Evolutionary conservation across 2,797 vertebrate genomes (phyloP).

Genomic region (Danio albolineatus): DNA sequence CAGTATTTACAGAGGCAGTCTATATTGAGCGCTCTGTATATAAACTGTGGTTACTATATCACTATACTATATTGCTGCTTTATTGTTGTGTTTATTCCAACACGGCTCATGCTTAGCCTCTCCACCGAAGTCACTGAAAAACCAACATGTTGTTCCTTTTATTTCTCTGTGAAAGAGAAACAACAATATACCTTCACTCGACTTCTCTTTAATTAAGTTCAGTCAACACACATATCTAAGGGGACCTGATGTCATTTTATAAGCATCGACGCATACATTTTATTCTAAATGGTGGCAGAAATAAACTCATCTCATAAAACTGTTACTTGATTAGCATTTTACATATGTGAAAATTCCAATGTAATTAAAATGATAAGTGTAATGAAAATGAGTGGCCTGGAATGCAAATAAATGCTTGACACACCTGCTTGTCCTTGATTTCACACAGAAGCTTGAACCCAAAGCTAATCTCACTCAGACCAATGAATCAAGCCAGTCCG

Average conservation of each 20-base stretch:
- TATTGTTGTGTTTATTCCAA: conserved; percentile 11
- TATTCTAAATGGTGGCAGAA: background rate
- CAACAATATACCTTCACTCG: background rate
- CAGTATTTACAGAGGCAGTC: background rate
- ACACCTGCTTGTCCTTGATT: conserved; percentile 71
- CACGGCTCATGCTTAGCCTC: conserved; percentile 7
- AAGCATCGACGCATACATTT: background rate
- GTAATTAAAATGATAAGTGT: conserved; percentile 29
- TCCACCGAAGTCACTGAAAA: conserved; percentile 13
- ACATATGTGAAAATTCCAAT: conserved; percentile 25
- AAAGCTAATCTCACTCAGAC: conserved; percentile 72
- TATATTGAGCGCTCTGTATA: background rate
- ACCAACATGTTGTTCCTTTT: background rate
- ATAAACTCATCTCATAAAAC: conserved; percentile 3
- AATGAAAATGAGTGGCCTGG: background rate
- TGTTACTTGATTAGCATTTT: conserved; percentile 8
- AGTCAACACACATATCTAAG: background rate
- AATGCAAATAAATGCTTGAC: conserved; percentile 66
- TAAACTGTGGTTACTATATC: conserved; percentile 10
- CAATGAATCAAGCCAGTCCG: conserved; percentile 68
- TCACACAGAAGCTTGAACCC: conserved; percentile 67
- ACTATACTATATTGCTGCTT: background rate
- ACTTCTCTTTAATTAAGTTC: background rate
- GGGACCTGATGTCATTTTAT: background rate
- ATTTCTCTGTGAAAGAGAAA: background rate